Evolutionary conservation across 2,888 invertebrate genomes (phyloP).

Genomic region (Ecdyonurus torrentis): DNA sequence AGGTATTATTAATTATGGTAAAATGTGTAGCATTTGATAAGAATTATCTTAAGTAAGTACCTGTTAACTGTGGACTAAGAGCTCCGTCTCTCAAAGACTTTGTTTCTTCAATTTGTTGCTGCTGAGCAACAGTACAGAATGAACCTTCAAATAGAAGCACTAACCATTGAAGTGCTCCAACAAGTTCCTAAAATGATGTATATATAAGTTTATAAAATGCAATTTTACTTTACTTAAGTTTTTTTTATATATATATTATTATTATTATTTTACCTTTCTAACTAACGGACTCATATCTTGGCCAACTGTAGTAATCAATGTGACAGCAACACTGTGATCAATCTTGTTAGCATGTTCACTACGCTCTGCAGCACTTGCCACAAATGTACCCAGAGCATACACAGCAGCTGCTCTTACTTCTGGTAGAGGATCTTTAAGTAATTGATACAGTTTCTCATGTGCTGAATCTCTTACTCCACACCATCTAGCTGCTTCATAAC

Average conservation of each 20-base stretch:
- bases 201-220: not conserved
- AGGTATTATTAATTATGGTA: too few species aligned
- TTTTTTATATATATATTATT: not conserved
- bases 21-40: too few species aligned
- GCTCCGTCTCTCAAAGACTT: slow-evolving; percentile 20
- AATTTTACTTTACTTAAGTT: too few species aligned
- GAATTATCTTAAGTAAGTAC: too few species aligned
- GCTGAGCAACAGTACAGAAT: slow-evolving; percentile 53
- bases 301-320: slow-evolving; percentile 56
- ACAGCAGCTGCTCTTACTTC: slow-evolving; percentile 89
- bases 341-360: slow-evolving; percentile 88
- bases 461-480: slow-evolving; percentile 89
- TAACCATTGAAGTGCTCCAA: slow-evolving; percentile 74
- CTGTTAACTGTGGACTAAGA: slow-evolving; percentile 11
- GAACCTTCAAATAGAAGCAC: slow-evolving; percentile 74
- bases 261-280: slow-evolving; percentile 35
- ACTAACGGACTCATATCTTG: slow-evolving; percentile 80
- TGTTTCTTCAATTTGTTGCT: slow-evolving; percentile 37
- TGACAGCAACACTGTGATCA: slow-evolving; percentile 83
- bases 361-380: slow-evolving; percentile 65
- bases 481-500: slow-evolving; percentile 80
- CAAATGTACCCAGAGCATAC: slow-evolving; percentile 86
- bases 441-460: slow-evolving; percentile 80
- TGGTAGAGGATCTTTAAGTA: slow-evolving; percentile 65
- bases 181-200: slow-evolving; percentile 43